A percentile compares a stretch with the other conserved stretches of the same genome.
These are phyloP conservation scores for Cataglyphis albicans DNA, from an alignment of 2,888 invertebrate genomes.

Conservation along the genomic window DNA sequence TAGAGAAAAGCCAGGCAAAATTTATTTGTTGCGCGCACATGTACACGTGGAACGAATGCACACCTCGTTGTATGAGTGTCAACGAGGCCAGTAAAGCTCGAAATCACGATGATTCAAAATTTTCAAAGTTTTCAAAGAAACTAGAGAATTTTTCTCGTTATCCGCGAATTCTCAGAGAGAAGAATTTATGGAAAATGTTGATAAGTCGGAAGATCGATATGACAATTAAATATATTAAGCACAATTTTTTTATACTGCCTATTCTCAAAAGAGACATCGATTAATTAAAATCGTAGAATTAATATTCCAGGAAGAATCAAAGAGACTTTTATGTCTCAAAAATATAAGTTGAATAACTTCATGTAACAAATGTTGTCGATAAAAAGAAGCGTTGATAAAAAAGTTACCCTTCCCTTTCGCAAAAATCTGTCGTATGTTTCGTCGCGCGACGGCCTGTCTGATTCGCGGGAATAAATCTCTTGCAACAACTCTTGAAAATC, in stretches of 20 bases:
- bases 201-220: neutral
- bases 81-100: conserved; percentile 42
- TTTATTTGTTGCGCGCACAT: conserved; percentile 74
- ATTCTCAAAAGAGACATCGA: neutral
- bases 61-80: conserved; percentile 58
- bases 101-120: neutral
- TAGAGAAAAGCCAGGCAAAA: conserved; percentile 61
- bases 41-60: conserved; percentile 59
- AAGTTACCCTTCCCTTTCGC: neutral
- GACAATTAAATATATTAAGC: neutral
- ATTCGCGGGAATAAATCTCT: conserved; percentile 71
- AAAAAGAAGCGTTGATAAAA: conserved; percentile 8
- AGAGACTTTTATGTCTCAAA: neutral
- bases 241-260: neutral
- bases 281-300: neutral
- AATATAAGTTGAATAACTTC: neutral
- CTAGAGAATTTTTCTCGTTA: neutral
- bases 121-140: conserved; percentile 41
- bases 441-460: conserved; percentile 64
- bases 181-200: neutral
- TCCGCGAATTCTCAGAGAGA: neutral
- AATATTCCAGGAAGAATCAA: neutral
- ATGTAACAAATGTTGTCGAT: neutral
- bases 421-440: conserved; percentile 62
- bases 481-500: conserved; percentile 60